phyloP scores from a whole-genome alignment of 92 coral and sea anemone genomes.

The Diadumene lineata region DNA sequence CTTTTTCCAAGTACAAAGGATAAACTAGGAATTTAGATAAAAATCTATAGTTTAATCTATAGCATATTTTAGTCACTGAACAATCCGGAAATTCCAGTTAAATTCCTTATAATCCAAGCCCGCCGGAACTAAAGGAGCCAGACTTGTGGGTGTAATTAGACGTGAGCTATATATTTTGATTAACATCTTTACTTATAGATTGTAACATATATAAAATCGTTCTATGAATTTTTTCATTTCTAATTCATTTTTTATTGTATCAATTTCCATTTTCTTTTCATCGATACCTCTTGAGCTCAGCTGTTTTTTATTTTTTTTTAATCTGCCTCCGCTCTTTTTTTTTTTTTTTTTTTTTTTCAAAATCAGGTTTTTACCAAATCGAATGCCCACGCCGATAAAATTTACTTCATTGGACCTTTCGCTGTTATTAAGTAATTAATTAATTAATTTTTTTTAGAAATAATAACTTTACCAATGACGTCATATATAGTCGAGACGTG shows the following conservation, averaged over 20 bases:
- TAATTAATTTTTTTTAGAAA: too few relatives aligned
- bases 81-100: neutral
- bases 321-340: neutral
- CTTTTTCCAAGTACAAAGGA: neutral
- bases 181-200: neutral
- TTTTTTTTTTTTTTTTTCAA: too few relatives aligned
- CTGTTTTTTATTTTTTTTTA: neutral
- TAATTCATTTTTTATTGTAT: neutral
- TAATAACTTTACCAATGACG: too few relatives aligned
- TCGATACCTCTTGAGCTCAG: neutral
- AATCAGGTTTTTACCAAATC: too few relatives aligned
- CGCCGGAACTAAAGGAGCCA: too few relatives aligned
- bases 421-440: too few relatives aligned
- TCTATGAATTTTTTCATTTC: neutral
- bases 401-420: too few relatives aligned
- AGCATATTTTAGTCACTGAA: neutral
- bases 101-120: too few relatives aligned
- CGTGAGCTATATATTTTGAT: neutral
- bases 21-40: neutral
- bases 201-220: neutral
- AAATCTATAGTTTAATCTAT: neutral
- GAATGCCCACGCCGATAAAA: too few relatives aligned
- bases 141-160: too few relatives aligned
- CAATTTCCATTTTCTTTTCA: neutral
- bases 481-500: too few relatives aligned